Evolutionary conservation across 53 echinoderm and acorn worm genomes (phyloP).

Genomic region (Pentamera pediparva): DNA sequence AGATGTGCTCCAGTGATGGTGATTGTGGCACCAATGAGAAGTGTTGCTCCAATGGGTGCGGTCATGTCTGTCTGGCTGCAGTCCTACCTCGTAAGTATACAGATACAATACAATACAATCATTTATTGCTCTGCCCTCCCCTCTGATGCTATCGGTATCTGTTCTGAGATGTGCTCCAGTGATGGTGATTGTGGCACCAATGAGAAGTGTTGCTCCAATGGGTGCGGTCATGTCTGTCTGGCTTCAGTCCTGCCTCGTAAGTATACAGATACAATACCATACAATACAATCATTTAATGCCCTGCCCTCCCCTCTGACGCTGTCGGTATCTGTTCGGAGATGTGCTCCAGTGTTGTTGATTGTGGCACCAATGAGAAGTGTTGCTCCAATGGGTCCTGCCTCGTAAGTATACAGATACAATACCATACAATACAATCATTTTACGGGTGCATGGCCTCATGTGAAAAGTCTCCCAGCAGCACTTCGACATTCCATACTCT

Average conservation of each 20-base stretch:
- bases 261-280: too few relatives aligned
- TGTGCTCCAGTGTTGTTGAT: slow-evolving; percentile 45
- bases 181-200: slow-evolving; percentile 43
- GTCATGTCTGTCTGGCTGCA: slow-evolving; percentile 29
- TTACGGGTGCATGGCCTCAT: too few relatives aligned
- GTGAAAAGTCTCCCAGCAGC: too few relatives aligned
- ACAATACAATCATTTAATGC: too few relatives aligned
- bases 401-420: too few relatives aligned
- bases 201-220: slow-evolving; percentile 48
- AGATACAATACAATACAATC: too few relatives aligned
- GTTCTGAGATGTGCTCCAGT: slow-evolving; percentile 38
- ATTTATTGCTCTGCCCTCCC: slow-evolving; percentile 18
- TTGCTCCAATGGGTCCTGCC: slow-evolving; percentile 24
- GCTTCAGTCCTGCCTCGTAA: slow-evolving; percentile 2
- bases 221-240: slow-evolving; percentile 34
- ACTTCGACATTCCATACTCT: too few relatives aligned
- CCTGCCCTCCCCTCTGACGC: slow-evolving; percentile 10
- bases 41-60: slow-evolving; percentile 36
- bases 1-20: slow-evolving; percentile 44
- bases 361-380: slow-evolving; percentile 46
- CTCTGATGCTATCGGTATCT: slow-evolving; percentile 40
- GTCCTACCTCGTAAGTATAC: slow-evolving; percentile 6
- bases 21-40: slow-evolving; percentile 48
- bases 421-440: too few relatives aligned
- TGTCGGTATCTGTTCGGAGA: slow-evolving; percentile 45